phyloP scores from a whole-genome alignment of 1,140 invertebrate species.

The Drosophila tropicalis region DNA sequence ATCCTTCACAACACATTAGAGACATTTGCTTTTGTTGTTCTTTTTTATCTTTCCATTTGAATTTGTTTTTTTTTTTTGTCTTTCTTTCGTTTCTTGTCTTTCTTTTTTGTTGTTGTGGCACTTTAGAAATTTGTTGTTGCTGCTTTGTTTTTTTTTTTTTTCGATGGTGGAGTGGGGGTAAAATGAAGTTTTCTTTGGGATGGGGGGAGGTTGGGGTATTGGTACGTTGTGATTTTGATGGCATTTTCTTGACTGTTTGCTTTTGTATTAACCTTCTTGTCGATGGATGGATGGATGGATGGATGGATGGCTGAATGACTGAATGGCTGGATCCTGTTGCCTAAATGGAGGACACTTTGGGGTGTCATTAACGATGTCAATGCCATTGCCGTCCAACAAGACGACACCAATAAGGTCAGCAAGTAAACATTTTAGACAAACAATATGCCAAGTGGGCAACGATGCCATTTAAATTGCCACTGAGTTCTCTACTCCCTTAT shows the following conservation, averaged over 20 bases:
- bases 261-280: constrained; percentile 50
- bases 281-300: constrained; percentile 13
- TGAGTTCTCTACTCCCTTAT: constrained; percentile 8
- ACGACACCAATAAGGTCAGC: constrained; percentile 19
- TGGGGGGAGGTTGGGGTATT: no score
- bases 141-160: background rate
- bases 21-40: constrained; percentile 44
- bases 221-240: constrained; percentile 26
- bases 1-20: constrained; percentile 47
- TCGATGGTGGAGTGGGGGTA: background rate
- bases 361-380: constrained; percentile 79
- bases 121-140: constrained; percentile 16
- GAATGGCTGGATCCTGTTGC: constrained; percentile 26
- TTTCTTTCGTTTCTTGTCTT: constrained; percentile 22
- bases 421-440: constrained; percentile 14
- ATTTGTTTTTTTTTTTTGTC: constrained; percentile 72
- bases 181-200: background rate
- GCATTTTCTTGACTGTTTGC: constrained; percentile 48
- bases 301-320: background rate
- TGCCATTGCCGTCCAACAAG: constrained; percentile 40
- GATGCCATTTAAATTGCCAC: constrained; percentile 8
- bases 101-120: constrained; percentile 42
- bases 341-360: constrained; percentile 73
- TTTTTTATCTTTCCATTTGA: constrained; percentile 68
- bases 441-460: constrained; percentile 9